Evolutionary conservation across 2,797 vertebrate species (phyloP), one percentile per base, ranked within the genome.

Genomic region (Enteromius afrohamiltoni): DNA sequence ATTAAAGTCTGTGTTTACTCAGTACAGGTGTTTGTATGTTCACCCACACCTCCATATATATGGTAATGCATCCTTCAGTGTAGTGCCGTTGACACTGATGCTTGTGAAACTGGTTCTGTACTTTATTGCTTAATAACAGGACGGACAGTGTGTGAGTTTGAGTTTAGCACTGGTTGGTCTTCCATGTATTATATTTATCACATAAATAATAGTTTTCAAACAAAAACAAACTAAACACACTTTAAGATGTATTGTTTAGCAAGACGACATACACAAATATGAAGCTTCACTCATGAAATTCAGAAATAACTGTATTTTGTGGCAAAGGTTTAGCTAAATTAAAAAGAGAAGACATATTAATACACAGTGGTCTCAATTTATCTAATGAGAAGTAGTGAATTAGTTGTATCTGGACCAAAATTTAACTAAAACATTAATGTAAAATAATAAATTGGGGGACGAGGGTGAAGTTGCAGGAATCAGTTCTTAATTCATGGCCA

Each of bases 21-120:
- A 77, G 65, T 42, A 53, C 53, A 47, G 79, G 51, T 82, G 73
- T 82, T 76, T 85, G n/a, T 73, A 53, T 53, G 40, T 67, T 64
- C 37, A 77, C 40, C 34, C 34, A 26, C 14, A 60, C 53, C 40
- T 71, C n/a, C n/a, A 67, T 83, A 53, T 53, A 51, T 71, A 71
- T 64, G 51, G 67, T 79, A 60, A 40, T 86, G 78, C 3, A 2
- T 73, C 37, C 49, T 29, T 77, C 47, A n/a, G 21, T n/a, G n/a
- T 31, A 80, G 67, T 29, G 69, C 42, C 3, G 23, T 49, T 34
- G 55, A 64, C 55, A 62, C 10, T 82, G 76, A 77, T 6, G 76
- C 58, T 64, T 19, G 17, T 45, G 55, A 76, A 64, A 19, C 55
- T 45, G 69, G 40, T n/a, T 70, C 31, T 21, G n/a, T 70, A n/a